Evolutionary conservation across 1,140 invertebrate genomes (phyloP), one percentile per base, ranked within the genome.

Genomic region (Trissolcus basalis): DNA sequence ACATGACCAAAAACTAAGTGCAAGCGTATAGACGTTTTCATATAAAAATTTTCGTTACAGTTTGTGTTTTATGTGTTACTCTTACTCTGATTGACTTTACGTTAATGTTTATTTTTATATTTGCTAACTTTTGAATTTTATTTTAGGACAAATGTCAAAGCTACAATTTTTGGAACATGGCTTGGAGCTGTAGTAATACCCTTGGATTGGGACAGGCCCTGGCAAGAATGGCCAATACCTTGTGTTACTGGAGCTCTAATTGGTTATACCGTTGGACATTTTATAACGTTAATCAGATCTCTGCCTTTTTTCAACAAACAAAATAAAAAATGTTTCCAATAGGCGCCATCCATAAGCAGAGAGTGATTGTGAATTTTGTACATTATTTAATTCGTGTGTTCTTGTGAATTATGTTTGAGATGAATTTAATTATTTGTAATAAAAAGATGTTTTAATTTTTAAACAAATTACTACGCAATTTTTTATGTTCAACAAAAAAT

Each of bases 131-230:
- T 39, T 3, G 36, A 39, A 11, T 9, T 39, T 47, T 36, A 14
- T 59, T 59, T 4, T 11, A 89, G 90, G 33, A 89, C 90, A 33
- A 91, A 91, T 80, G 89, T 92, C 12, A 84, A 91, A 43, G 80
- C 90, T 41, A 91, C 93, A 12, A 79, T 97, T 10, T 81, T 96
- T 35, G 96, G 96, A n/a, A 92, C 95, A 9, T 98, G 96, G 96
- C 80, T 95, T 7, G 95, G 96, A 12, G 94, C 95, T 16, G 90
- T 95, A 70, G 93, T 95, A 0, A 96, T 97, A 67, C 96, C 96
- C 16, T 86, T 98, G 9, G 96, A 98, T 85, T 98, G 96, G 96
- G 95, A 97, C 84, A 90, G 93, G 64, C 93, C 94, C 0, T 98
- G 96, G 96, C 96, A 95, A 88, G 87, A 85, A 54, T 96, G 95